Percentiles rank a stretch among this genome's conserved stretches.
Evolutionary conservation across 2,113 vertebrate species (phyloP).

Genomic region (Phalacrocorax pelagicus): DNA sequence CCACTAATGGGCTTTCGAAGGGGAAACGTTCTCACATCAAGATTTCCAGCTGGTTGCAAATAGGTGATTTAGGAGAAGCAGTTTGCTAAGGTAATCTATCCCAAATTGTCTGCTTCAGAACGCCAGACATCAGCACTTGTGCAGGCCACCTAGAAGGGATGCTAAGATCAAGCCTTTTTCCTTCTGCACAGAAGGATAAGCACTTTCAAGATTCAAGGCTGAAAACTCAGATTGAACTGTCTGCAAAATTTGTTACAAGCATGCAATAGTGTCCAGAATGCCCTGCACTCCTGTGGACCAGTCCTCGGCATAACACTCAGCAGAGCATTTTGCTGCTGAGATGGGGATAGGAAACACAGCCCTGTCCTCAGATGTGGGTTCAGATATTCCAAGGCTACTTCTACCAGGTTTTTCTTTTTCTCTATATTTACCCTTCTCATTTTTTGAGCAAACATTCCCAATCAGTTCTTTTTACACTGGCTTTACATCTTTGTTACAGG

Average conservation of each 20-base stretch:
- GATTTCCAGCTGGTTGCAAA: background rate
- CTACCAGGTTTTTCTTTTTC: background rate
- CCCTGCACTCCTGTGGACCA: fast-evolving
- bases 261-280: background rate
- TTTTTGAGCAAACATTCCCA: background rate
- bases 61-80: background rate
- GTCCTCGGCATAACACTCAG: fast-evolving
- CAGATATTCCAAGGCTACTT: background rate
- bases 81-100: background rate
- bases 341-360: background rate
- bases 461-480: background rate
- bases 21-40: background rate
- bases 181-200: background rate
- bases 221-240: background rate
- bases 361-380: background rate
- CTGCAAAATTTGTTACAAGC: background rate
- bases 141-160: background rate
- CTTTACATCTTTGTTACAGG: background rate
- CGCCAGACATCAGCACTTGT: background rate
- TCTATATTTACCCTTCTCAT: background rate
- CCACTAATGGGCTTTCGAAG: background rate
- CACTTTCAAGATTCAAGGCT: background rate
- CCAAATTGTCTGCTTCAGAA: background rate
- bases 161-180: background rate
- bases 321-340: background rate